Percentiles rank a stretch among this genome's conserved stretches.
Evolutionary conservation across 2,888 invertebrate genomes (phyloP).

Genomic region (Malthinus flaveolus): DNA sequence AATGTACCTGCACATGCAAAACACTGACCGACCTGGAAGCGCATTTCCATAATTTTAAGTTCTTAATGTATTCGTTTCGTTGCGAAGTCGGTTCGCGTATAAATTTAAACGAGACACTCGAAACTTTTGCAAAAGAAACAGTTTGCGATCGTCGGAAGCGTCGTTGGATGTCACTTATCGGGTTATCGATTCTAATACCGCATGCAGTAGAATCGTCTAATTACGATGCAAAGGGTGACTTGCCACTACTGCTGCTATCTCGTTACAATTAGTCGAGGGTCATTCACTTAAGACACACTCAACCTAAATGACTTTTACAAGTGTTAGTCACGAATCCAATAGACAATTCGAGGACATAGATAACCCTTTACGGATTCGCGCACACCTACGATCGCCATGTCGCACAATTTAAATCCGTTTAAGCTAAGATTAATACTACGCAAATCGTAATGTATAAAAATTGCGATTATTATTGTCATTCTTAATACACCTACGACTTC

Average conservation of each 20-base stretch:
- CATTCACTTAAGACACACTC: constrained; percentile 28
- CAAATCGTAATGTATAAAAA: constrained; percentile 6
- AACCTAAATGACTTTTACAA: constrained; percentile 28
- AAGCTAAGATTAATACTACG: not conserved
- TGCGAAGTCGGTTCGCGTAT: constrained; percentile 33
- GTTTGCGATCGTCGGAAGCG: not conserved
- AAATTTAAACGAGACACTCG: constrained; percentile 39
- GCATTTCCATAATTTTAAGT: constrained; percentile 44
- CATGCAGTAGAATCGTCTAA: constrained; percentile 24
- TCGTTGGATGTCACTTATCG: constrained; percentile 22
- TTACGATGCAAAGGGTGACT: constrained; percentile 30
- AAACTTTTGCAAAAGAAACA: not conserved
- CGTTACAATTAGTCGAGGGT: constrained; percentile 30
- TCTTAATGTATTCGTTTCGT: constrained; percentile 38
- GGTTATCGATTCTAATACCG: constrained; percentile 31
- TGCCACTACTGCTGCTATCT: constrained; percentile 24
- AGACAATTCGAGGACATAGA: constrained; percentile 20
- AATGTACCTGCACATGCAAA: constrained; percentile 55
- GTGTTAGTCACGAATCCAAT: constrained; percentile 28
- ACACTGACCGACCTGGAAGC: constrained; percentile 41
- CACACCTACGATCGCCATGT: constrained; percentile 15
- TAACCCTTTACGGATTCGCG: constrained; percentile 22
- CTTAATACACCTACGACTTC: constrained; percentile 8
- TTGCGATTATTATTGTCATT: constrained; percentile 10
- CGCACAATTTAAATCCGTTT: constrained; percentile 14